Base-by-base conservation (phyloP, 2,797 vertebrate species). In the Helostoma temminkii region DNA sequence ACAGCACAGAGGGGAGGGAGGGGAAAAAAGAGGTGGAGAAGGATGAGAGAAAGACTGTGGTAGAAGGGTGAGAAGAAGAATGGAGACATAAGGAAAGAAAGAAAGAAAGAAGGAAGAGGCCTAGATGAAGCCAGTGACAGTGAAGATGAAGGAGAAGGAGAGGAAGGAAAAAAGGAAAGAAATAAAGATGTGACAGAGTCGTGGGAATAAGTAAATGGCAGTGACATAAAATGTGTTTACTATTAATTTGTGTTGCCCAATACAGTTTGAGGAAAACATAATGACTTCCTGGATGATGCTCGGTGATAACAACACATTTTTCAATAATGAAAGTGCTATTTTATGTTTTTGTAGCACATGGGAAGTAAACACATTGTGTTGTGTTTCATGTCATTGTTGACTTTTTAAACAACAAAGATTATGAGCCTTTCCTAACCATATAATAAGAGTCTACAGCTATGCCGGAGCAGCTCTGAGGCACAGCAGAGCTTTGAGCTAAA, bases 1-100 rank as follows among this genome's bases (percentile, higher is more conserved):
- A 32, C 30, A 9, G 30, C 30, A 9, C 30, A 32, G 30, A 32
- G 8, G 30, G 9, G 30, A 32, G 30, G 30, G 30, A 32, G 53
- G 47, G 56, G 73, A 60, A 66, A 66, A 49, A 37, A 55, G 48
- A 61, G 41, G 36, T 49, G 15, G 43, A 32, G 12, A 9, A 36
- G 14, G 34, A 36, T 0, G 34, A 36, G 8, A 43, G 48, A 49
- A 66, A 59, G 71, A 66, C 37, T 39, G 52, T 24, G 26, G n/a
- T 19, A 48, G 59, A 26, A 60, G 39, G 49, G 41, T n/a, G 49
- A 58, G 36, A 43, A 58, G 36, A 43, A 18, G 47, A 64, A 39
- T 30, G 34, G 16, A 45, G 50, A 45, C 36, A 73, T 47, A 56
- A 53, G 30, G 19, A 19, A 30, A 22, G 30, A 22, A 48, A 45